These are phyloP conservation scores for Platorchestia sp. DNA, from an alignment of 1,140 invertebrate species.

Conservation along the genomic window DNA sequence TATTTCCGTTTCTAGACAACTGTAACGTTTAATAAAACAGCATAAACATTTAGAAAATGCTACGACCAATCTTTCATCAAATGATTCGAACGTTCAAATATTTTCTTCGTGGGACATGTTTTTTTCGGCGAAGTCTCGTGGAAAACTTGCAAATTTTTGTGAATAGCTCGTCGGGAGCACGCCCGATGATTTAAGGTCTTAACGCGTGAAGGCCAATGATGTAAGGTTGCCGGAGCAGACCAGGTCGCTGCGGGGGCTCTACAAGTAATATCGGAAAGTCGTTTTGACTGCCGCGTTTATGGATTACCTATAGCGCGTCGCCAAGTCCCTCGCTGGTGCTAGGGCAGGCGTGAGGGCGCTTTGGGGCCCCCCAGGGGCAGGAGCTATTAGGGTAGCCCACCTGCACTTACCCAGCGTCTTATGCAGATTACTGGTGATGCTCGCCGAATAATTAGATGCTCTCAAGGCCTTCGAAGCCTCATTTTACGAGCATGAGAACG, in stretches of 20 bases:
- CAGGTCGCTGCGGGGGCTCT: conserved; percentile 11
- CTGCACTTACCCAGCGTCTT: conserved; percentile 17
- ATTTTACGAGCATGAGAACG: not conserved
- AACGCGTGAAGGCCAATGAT: conserved; percentile 54
- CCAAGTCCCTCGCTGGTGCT: conserved; percentile 31
- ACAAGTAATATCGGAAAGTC: conserved; percentile 55
- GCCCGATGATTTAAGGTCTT: conserved; percentile 36
- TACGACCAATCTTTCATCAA: not conserved
- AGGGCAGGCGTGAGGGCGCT: not conserved
- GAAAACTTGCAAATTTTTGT: not conserved
- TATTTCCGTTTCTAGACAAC: too few relatives aligned
- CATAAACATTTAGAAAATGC: too few relatives aligned
- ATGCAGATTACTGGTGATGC: not conserved
- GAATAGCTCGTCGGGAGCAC: conserved; percentile 14
- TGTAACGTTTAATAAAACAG: too few relatives aligned
- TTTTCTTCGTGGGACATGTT: not conserved
- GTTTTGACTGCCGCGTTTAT: conserved; percentile 41
- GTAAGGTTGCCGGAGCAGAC: conserved; percentile 7
- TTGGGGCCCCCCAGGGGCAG: not conserved
- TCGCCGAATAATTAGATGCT: not conserved
- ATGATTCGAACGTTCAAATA: not conserved
- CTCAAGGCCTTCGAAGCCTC: not conserved
- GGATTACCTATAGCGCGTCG: conserved; percentile 54
- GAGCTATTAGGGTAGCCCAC: conserved; percentile 1
- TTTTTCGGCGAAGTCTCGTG: not conserved